Percentiles rank a stretch among this genome's conserved stretches.
Conservation (phyloP, 2,888 invertebrate genomes). For the Tetheella fluctuosa region DNA sequence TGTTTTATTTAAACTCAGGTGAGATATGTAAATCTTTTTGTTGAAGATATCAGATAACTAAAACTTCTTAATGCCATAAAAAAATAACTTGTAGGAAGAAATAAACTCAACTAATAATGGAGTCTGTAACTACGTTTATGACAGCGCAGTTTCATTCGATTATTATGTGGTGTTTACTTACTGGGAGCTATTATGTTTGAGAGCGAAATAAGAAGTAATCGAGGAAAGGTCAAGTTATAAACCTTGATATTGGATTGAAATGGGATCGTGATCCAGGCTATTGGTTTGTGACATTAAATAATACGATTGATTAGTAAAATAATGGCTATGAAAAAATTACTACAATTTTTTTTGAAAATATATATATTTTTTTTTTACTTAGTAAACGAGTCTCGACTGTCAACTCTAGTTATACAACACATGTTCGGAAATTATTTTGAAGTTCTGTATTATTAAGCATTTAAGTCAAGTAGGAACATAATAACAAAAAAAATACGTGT, state of each 20-base stretch:
- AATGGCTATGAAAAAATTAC: neutral
- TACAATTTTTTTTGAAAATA: no score
- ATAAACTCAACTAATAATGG: neutral
- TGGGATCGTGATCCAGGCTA: neutral
- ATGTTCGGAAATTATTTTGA: no score
- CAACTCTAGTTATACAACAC: no score
- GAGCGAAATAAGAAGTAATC: neutral
- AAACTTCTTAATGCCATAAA: no score
- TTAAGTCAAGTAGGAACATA: no score
- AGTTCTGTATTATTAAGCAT: no score
- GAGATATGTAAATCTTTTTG: no score
- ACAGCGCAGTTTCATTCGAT: neutral
- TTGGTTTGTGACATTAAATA: neutral
- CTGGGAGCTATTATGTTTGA: constrained; percentile 5
- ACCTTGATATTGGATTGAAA: constrained; percentile 7
- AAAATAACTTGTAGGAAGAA: neutral
- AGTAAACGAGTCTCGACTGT: no score
- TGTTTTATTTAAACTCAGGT: no score
- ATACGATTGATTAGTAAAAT: neutral
- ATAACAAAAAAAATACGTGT: no score
- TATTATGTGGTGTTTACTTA: constrained; percentile 8
- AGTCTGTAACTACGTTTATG: neutral
- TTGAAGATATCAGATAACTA: no score
- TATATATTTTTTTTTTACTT: no score
- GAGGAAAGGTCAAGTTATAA: neutral